Percentiles rank a stretch among this genome's conserved stretches.
phyloP scores from a whole-genome alignment of 2,797 vertebrate species.

The Danio tinwini region DNA sequence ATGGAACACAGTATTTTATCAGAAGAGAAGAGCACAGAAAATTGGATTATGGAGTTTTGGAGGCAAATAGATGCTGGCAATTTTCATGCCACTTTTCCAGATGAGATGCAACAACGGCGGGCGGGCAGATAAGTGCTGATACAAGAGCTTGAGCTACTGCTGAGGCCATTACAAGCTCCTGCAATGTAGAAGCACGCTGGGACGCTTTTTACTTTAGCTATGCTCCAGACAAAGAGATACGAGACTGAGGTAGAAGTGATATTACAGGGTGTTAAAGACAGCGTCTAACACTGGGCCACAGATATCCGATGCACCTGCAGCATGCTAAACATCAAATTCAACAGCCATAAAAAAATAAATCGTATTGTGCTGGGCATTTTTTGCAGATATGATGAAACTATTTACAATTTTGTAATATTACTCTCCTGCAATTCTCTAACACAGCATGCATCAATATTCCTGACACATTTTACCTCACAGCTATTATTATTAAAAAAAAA shows the following conservation, averaged over 20 bases:
- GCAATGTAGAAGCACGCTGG: neutral
- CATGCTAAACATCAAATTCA: no score
- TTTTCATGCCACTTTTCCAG: constrained; percentile 32
- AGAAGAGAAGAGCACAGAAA: neutral
- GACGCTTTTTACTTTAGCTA: constrained; percentile 15
- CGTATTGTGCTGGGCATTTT: neutral
- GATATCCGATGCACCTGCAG: neutral
- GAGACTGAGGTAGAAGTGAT: neutral
- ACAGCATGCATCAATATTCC: neutral
- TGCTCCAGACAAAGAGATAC: neutral
- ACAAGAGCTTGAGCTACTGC: constrained; percentile 6
- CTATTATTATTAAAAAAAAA: neutral
- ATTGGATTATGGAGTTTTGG: constrained; percentile 8
- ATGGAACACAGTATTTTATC: constrained; percentile 11
- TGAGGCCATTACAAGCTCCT: neutral
- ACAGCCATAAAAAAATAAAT: neutral
- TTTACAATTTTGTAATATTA: neutral
- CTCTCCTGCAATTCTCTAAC: neutral
- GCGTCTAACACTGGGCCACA: neutral
- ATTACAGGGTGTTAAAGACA: neutral
- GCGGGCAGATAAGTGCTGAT: constrained; percentile 25
- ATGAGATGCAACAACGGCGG: constrained; percentile 27
- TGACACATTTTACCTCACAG: neutral
- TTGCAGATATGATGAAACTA: neutral
- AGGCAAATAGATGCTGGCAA: neutral